Evolutionary conservation across 2,113 vertebrate genomes (phyloP), one percentile per base, ranked within the genome.

Genomic region (Prinia subflava): DNA sequence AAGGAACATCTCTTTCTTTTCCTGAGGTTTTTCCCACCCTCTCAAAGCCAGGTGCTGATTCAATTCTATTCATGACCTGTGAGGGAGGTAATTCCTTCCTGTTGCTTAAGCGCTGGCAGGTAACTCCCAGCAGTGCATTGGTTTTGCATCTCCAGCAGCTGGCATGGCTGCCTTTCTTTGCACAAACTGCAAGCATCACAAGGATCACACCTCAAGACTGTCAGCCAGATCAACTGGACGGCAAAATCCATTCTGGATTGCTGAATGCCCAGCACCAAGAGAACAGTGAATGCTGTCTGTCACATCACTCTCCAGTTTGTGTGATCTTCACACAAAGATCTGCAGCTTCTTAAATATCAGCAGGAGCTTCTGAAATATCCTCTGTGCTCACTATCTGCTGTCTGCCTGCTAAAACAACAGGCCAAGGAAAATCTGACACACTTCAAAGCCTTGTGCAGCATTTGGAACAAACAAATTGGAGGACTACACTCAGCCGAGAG

Each of bases 401-500:
- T 39, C n/a, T 90, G 37, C 21, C 52, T 74, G 64, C 44, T 92
- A 3, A 49, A 80, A 33, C 35, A 74, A 20, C 42, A 35, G 59
- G 35, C 42, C 79, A 65, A 42, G 50, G 42, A 55, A 69, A 82
- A 56, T 28, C 44, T 15, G 50, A 31, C 28, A 9, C 9, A 1
- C 37, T 85, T 73, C 91, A 93, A 82, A 94, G 70, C 70, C 1
- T 0, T 4, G 7, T 7, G 42, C 50, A 21, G 28, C 35, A 41
- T 28, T 56, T 4, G 0, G 62, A 77, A 24, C n/a, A 55, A 73
- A n/a, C 37, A 56, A 53, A 52, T 4, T 30, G n/a, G 25, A 81
- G 33, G 13, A 25, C n/a, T 2, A 24, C 0, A 0, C 68, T 86
- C 59, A 70, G 69, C 50, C 11, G 3, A 74, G 56, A 50, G 39